Evolutionary conservation across 2,113 vertebrate species (phyloP).

Genomic region (Mirounga angustirostris): DNA sequence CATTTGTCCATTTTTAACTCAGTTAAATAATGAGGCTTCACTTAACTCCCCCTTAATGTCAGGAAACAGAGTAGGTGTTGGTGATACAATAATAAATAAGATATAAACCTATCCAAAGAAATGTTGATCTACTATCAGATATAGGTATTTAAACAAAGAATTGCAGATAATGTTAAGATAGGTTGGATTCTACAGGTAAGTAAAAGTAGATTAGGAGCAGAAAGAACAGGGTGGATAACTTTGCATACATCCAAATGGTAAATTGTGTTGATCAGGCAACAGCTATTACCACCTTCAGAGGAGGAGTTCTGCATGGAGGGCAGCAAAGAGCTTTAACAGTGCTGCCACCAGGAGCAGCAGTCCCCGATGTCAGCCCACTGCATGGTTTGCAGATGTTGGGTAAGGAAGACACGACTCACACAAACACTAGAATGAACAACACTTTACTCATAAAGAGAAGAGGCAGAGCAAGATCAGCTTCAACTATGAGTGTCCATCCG

Average conservation of each 20-base stretch:
- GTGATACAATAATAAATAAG: background rate
- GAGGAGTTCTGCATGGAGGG: background rate
- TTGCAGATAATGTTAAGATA: background rate
- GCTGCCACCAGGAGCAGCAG: background rate
- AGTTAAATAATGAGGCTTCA: background rate
- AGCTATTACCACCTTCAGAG: background rate
- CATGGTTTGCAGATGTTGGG: background rate
- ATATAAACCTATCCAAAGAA: background rate
- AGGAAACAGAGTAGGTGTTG: background rate
- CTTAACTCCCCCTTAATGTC: background rate
- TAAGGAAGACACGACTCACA: background rate
- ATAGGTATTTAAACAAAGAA: slow-evolving; percentile 15
- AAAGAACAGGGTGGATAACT: background rate
- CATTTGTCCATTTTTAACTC: background rate
- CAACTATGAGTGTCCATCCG: background rate
- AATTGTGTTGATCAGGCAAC: background rate
- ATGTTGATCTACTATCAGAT: background rate
- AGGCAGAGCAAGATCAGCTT: background rate
- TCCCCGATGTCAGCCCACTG: background rate
- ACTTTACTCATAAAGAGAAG: background rate
- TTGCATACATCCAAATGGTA: background rate
- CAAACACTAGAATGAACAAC: background rate
- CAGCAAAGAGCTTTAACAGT: background rate
- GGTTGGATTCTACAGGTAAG: background rate
- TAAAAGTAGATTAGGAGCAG: background rate